phyloP scores from a whole-genome alignment of 2,888 invertebrate species.

The Xanthorhoe spadicearia region DNA sequence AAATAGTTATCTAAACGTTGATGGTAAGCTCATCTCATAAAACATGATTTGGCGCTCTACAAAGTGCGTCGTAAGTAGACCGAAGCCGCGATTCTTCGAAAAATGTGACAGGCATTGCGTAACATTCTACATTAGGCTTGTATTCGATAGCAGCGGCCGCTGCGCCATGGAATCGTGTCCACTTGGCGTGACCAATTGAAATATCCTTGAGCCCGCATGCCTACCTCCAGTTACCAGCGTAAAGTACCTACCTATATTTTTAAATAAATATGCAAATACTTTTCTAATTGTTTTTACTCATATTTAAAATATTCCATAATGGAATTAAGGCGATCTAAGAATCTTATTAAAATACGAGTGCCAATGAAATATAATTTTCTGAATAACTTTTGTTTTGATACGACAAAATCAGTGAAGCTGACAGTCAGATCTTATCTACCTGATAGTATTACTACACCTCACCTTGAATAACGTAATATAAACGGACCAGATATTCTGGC shows the following conservation, averaged over 20 bases:
- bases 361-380: neutral
- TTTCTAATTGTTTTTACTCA: neutral
- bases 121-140: conserved; percentile 26
- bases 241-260: neutral
- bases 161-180: conserved; percentile 40
- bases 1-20: neutral
- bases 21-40: conserved; percentile 8
- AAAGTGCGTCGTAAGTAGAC: conserved; percentile 12
- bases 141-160: conserved; percentile 29
- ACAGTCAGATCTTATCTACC: conserved; percentile 17
- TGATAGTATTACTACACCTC: conserved; percentile 26
- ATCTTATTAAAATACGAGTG: neutral
- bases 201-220: conserved; percentile 39
- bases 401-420: conserved; percentile 2
- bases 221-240: conserved; percentile 8
- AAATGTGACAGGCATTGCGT: conserved; percentile 32
- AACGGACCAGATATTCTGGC: conserved; percentile 42
- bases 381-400: conserved; percentile 7
- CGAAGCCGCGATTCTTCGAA: conserved; percentile 21
- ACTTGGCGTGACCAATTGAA: conserved; percentile 42
- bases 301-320: neutral
- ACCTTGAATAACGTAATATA: conserved; percentile 37
- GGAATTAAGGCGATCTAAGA: neutral
- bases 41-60: conserved; percentile 7
- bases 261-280: neutral